Conservation (phyloP, 1,140 invertebrate genomes). For the Drosophila orena region DNA sequence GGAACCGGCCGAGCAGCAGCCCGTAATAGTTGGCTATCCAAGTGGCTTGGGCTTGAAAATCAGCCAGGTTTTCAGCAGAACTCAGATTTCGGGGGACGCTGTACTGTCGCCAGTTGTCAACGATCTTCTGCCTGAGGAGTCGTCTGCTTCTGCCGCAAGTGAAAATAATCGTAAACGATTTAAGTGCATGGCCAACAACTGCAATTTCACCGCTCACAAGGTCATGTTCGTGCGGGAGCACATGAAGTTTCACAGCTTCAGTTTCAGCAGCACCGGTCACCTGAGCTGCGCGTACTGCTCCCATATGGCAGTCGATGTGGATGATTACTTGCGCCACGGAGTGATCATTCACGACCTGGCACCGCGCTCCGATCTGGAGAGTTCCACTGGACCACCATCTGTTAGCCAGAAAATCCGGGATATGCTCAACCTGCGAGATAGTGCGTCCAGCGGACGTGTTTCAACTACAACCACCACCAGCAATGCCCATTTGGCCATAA, state of each 20-base stretch:
- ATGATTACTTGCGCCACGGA: slow-evolving; percentile 58
- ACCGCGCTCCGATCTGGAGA: slow-evolving; percentile 25
- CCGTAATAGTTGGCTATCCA: slow-evolving; percentile 45
- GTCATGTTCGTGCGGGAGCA: slow-evolving; percentile 56
- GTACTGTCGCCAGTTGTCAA: neutral
- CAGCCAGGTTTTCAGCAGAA: slow-evolving; percentile 46
- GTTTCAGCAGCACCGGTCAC: slow-evolving; percentile 40
- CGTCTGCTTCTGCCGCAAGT: neutral
- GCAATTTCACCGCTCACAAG: slow-evolving; percentile 47
- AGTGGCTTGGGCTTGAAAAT: slow-evolving; percentile 50
- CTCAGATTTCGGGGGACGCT: neutral
- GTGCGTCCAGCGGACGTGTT: neutral
- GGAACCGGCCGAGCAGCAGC: neutral
- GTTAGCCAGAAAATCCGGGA: slow-evolving; percentile 49
- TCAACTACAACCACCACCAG: neutral
- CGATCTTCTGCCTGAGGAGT: too few species aligned
- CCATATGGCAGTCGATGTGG: slow-evolving; percentile 37
- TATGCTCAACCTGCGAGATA: slow-evolving; percentile 26
- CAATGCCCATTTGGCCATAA: too few species aligned
- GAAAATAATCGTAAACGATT: slow-evolving; percentile 33
- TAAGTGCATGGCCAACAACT: slow-evolving; percentile 60
- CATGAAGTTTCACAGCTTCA: slow-evolving; percentile 57
- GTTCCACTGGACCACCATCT: neutral
- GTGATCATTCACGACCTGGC: slow-evolving; percentile 47
- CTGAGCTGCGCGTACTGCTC: slow-evolving; percentile 53